Percentiles rank a stretch among this genome's conserved stretches.
These are phyloP conservation scores for Hypena proboscidalis DNA, from an alignment of 2,888 invertebrate species.

Conservation along the genomic window DNA sequence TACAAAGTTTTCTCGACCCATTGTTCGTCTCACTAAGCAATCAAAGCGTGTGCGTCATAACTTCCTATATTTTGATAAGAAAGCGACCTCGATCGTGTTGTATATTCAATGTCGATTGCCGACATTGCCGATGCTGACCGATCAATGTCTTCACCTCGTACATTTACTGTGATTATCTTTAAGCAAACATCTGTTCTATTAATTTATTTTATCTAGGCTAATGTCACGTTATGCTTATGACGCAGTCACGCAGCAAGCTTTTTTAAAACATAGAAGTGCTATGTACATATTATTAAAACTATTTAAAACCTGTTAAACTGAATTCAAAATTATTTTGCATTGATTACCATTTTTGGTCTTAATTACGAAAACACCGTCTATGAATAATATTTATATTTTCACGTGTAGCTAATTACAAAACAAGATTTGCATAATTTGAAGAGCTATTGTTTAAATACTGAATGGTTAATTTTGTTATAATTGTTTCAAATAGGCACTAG, in stretches of 20 bases:
- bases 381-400: constrained; percentile 26
- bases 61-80: constrained; percentile 34
- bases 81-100: constrained; percentile 28
- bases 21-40: not conserved
- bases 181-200: constrained; percentile 14
- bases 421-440: constrained; percentile 35
- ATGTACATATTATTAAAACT: too few species aligned
- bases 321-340: constrained; percentile 13
- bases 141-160: constrained; percentile 37
- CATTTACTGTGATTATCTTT: constrained; percentile 10
- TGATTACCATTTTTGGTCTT: constrained; percentile 7
- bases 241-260: too few species aligned
- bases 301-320: too few species aligned
- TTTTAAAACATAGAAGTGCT: too few species aligned
- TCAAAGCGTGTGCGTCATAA: constrained; percentile 12
- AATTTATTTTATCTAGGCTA: too few species aligned
- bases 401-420: constrained; percentile 25
- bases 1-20: too few species aligned
- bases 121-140: too few species aligned
- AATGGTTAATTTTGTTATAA: constrained; percentile 16
- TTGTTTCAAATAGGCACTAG: too few species aligned
- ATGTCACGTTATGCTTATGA: too few species aligned
- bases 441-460: constrained; percentile 14
- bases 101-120: constrained; percentile 45
- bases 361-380: constrained; percentile 10